Evolutionary conservation across 2,113 vertebrate species (phyloP).

Genomic region (Sciurus niger): DNA sequence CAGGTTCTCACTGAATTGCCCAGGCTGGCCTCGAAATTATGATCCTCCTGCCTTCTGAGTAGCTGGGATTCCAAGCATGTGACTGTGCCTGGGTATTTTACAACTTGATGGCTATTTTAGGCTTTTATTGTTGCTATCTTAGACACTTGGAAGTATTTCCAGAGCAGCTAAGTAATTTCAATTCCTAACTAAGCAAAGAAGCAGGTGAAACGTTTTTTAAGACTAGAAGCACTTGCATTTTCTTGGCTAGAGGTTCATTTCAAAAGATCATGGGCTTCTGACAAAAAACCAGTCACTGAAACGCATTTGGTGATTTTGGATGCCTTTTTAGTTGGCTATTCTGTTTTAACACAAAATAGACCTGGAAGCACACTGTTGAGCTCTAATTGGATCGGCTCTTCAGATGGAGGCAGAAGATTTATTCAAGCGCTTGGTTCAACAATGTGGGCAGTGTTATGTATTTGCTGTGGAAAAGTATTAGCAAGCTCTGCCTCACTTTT

Average conservation of each 20-base stretch:
- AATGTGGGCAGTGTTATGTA: not conserved
- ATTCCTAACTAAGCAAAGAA: not conserved
- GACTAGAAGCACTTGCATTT: not conserved
- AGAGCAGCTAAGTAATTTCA: not conserved
- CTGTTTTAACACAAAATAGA: not conserved
- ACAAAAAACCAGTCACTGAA: conserved; percentile 12
- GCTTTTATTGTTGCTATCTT: not conserved
- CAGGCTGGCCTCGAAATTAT: not conserved
- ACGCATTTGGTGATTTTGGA: not conserved
- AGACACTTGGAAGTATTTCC: conserved; percentile 12
- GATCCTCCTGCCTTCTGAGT: not conserved
- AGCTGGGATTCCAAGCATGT: not conserved
- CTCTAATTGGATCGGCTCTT: not conserved
- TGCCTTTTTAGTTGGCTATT: not conserved
- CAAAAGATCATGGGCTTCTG: not conserved
- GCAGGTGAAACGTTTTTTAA: not conserved
- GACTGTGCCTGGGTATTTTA: not conserved
- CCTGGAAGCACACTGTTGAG: not conserved
- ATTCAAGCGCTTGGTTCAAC: not conserved
- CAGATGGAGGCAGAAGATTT: not conserved
- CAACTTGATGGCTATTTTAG: not conserved
- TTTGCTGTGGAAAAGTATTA: not conserved
- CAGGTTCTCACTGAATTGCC: not conserved
- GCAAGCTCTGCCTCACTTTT: not conserved
- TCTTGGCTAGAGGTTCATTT: conserved; percentile 27